Conservation (phyloP, 2,888 invertebrate species). For the Hydrotaea diabolus region DNA sequence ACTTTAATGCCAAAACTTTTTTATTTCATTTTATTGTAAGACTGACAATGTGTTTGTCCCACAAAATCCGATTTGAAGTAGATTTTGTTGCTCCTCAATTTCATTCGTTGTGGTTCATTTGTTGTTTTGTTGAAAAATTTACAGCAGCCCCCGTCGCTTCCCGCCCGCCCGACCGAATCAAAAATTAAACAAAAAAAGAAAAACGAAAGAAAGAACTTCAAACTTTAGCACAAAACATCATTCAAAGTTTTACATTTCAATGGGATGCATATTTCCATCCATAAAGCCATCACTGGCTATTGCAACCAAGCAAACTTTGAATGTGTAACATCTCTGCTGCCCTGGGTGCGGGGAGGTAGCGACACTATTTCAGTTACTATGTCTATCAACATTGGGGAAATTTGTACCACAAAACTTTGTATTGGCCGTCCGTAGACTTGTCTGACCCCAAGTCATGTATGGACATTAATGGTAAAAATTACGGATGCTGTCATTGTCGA, state of each 20-base stretch:
- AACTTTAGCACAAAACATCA: slow-evolving; percentile 26
- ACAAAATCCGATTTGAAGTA: slow-evolving; percentile 6
- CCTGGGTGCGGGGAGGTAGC: background rate
- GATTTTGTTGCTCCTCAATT: background rate
- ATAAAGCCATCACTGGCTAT: background rate
- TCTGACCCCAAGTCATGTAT: too few relatives aligned
- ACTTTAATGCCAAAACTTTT: background rate
- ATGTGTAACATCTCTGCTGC: background rate
- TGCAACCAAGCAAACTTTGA: background rate
- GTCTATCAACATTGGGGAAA: background rate
- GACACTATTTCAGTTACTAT: background rate
- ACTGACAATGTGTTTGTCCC: background rate
- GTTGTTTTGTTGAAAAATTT: background rate
- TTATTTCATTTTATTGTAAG: background rate
- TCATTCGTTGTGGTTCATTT: slow-evolving; percentile 9
- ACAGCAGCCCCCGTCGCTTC: background rate
- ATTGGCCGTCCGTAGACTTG: background rate
- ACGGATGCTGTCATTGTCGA: background rate
- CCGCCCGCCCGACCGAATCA: too few relatives aligned
- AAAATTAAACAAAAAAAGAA: background rate
- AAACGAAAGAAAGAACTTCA: background rate
- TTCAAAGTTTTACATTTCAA: slow-evolving; percentile 10
- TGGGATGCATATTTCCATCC: background rate
- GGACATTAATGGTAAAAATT: background rate
- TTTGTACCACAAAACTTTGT: background rate